These are phyloP conservation scores for Rhingia rostrata DNA, from an alignment of 2,888 invertebrate genomes.

Conservation along the genomic window DNA sequence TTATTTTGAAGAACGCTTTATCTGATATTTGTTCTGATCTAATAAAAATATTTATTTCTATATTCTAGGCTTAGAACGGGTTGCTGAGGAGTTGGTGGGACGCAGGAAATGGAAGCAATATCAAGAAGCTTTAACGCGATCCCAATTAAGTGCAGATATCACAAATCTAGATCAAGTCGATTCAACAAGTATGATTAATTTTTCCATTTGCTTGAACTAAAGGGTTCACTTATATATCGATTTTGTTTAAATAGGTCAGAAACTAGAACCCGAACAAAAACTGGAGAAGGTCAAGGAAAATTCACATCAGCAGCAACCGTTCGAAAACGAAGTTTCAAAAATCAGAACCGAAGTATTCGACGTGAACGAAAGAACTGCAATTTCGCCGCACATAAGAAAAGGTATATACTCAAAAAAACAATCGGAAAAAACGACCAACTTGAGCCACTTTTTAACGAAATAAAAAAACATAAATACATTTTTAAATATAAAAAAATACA, in stretches of 20 bases:
- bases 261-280: constrained; percentile 59
- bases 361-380: constrained; percentile 39
- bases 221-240: neutral
- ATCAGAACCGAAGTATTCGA: constrained; percentile 55
- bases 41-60: constrained; percentile 48
- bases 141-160: constrained; percentile 81
- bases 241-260: constrained; percentile 29
- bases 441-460: neutral
- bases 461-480: too few relatives aligned
- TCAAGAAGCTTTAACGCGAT: constrained; percentile 89
- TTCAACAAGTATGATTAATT: constrained; percentile 67
- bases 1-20: neutral
- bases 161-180: constrained; percentile 75
- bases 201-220: neutral
- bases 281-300: constrained; percentile 62
- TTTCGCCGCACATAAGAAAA: constrained; percentile 54
- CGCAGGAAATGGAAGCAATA: constrained; percentile 97
- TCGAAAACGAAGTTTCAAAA: constrained; percentile 61
- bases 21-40: neutral
- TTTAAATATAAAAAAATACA: too few relatives aligned
- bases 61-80: constrained; percentile 94
- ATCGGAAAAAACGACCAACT: neutral
- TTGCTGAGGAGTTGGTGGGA: constrained; percentile 98
- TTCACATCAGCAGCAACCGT: constrained; percentile 72
- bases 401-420: constrained; percentile 13